phyloP scores from a whole-genome alignment of 2,113 vertebrate species.

The Catagonus wagneri region DNA sequence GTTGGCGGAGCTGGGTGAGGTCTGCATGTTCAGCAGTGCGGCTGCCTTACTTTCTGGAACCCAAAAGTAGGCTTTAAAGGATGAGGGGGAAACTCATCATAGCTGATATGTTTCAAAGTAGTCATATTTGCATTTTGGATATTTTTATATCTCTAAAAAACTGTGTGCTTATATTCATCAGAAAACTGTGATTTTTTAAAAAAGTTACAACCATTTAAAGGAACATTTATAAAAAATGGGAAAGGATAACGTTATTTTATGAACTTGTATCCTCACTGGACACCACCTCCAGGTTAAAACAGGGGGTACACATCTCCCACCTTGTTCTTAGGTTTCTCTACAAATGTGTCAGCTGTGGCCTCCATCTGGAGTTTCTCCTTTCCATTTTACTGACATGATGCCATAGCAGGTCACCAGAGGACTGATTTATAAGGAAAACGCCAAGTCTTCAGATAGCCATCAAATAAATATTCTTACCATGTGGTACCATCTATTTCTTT shows the following conservation, averaged over 20 bases:
- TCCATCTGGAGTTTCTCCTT: neutral
- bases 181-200: constrained; percentile 64
- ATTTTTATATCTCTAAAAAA: constrained; percentile 74
- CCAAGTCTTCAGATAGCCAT: neutral
- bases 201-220: constrained; percentile 57
- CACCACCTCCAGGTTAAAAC: neutral
- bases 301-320: neutral
- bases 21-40: fast-evolving
- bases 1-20: fast-evolving
- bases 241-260: neutral
- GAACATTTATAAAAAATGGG: constrained; percentile 15
- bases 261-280: neutral
- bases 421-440: neutral
- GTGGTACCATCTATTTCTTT: too few species aligned
- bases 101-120: constrained; percentile 62
- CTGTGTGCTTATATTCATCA: constrained; percentile 64
- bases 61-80: neutral
- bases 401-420: neutral
- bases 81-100: constrained; percentile 24
- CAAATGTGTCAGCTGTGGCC: neutral
- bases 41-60: neutral
- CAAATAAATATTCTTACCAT: neutral
- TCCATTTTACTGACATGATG: neutral
- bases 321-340: neutral
- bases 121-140: constrained; percentile 67